Evolutionary conservation across 2,113 vertebrate genomes (phyloP).

Genomic region (Phycodurus eques): DNA sequence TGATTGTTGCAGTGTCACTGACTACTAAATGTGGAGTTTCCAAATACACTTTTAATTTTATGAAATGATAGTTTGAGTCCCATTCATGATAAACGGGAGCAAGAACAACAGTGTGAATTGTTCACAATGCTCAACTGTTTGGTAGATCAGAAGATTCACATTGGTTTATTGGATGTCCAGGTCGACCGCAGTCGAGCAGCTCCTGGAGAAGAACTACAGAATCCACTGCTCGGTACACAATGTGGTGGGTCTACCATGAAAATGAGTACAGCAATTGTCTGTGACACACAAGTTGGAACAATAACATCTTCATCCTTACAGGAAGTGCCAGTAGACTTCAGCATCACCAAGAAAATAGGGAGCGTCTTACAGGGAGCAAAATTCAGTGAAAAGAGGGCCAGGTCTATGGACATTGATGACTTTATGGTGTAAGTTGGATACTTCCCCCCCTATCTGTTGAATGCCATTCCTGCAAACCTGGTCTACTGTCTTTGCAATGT

Average conservation of each 20-base stretch:
- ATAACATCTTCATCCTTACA: constrained; percentile 49
- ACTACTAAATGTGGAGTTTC: no score
- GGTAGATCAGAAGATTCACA: not conserved
- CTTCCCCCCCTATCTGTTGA: not conserved
- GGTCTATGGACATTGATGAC: constrained; percentile 96
- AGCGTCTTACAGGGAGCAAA: constrained; percentile 79
- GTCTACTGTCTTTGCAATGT: not conserved
- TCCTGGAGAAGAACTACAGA: constrained; percentile 94
- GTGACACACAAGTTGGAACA: not conserved
- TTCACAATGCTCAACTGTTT: not conserved
- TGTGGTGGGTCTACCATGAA: constrained; percentile 72
- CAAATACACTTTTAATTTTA: no score
- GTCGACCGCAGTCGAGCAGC: constrained; percentile 86
- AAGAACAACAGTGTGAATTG: no score
- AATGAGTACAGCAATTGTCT: not conserved
- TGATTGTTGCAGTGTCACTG: no score
- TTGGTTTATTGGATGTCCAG: constrained; percentile 55
- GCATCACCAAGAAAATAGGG: constrained; percentile 86
- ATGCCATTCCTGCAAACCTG: not conserved
- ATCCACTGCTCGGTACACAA: constrained; percentile 93
- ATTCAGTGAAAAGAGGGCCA: constrained; percentile 88
- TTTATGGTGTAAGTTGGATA: constrained; percentile 85
- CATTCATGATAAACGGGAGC: no score
- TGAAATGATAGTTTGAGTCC: no score
- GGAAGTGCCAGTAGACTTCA: constrained; percentile 88